Evolutionary conservation across 2,113 vertebrate genomes (phyloP).

Genomic region (Circaetus cinerascens): DNA sequence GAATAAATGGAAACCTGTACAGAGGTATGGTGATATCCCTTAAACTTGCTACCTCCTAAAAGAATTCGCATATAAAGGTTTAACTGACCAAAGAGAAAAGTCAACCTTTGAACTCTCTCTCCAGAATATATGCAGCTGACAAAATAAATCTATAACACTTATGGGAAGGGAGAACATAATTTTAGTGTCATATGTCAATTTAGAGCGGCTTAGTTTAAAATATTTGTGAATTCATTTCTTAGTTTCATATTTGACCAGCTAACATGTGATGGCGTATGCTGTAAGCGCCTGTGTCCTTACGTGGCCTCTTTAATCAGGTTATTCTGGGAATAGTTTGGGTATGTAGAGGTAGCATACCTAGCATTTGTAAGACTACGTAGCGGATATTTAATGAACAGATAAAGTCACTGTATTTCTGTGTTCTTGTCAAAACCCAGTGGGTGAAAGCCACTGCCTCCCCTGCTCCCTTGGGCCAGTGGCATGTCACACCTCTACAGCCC

Average conservation of each 20-base stretch:
- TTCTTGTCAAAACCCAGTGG: neutral
- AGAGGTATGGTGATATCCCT: neutral
- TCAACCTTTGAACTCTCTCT: neutral
- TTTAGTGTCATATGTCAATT: neutral
- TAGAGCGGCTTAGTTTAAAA: neutral
- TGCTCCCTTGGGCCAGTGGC: neutral
- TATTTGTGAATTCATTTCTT: neutral
- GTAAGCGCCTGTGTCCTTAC: neutral
- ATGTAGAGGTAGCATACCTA: neutral
- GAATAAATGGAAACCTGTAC: neutral
- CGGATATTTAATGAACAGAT: neutral
- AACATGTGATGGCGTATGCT: neutral
- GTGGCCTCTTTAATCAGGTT: neutral
- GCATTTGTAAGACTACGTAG: neutral
- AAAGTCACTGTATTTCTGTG: neutral
- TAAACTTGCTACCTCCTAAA: neutral
- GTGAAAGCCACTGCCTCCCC: neutral
- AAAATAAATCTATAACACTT: neutral
- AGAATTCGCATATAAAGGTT: neutral
- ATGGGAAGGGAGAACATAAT: neutral
- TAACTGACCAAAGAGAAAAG: neutral
- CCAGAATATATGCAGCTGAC: neutral
- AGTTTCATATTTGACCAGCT: neutral
- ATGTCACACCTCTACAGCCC: neutral
- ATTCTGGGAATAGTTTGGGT: neutral